A percentile compares a stretch with the other conserved stretches of the same genome.
phyloP scores from a whole-genome alignment of 2,888 invertebrate species.

The Nysson spinosus region DNA sequence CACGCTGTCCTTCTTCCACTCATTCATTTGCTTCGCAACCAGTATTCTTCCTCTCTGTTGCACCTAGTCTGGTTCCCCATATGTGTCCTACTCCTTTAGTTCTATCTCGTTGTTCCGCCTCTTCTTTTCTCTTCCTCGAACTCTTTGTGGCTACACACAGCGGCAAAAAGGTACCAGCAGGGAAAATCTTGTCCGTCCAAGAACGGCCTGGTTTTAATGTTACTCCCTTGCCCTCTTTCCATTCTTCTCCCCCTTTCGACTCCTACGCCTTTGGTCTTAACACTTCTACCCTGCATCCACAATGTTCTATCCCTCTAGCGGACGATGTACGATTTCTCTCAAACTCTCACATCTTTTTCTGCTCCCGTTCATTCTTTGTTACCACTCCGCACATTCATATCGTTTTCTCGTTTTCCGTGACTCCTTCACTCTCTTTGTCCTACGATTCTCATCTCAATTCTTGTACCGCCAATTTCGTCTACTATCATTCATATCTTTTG shows the following conservation, averaged over 20 bases:
- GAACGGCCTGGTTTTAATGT: slow-evolving; percentile 42
- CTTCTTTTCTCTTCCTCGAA: slow-evolving; percentile 27
- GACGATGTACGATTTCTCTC: slow-evolving; percentile 16
- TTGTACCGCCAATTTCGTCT: too few relatives aligned
- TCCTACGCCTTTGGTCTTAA: slow-evolving; percentile 2
- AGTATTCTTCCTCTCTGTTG: too few relatives aligned
- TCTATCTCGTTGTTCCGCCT: neutral
- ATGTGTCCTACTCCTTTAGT: neutral
- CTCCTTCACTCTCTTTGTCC: neutral
- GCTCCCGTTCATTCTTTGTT: slow-evolving; percentile 1
- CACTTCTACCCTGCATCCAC: slow-evolving; percentile 8
- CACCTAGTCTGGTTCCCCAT: too few relatives aligned
- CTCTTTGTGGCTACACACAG: slow-evolving; percentile 36
- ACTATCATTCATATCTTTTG: too few relatives aligned
- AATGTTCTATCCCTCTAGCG: slow-evolving; percentile 15
- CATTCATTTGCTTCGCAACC: too few relatives aligned
- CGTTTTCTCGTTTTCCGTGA: neutral
- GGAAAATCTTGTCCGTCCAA: slow-evolving; percentile 45
- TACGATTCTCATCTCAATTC: too few relatives aligned
- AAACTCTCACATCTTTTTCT: slow-evolving; percentile 5
- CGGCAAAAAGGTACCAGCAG: slow-evolving; percentile 50
- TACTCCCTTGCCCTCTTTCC: slow-evolving; percentile 25
- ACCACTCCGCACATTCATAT: neutral
- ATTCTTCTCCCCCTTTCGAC: slow-evolving; percentile 1
- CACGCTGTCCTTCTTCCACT: too few relatives aligned